Base-by-base conservation (phyloP, 2,888 invertebrate genomes). In the Prosopocoilus inquinatus region DNA sequence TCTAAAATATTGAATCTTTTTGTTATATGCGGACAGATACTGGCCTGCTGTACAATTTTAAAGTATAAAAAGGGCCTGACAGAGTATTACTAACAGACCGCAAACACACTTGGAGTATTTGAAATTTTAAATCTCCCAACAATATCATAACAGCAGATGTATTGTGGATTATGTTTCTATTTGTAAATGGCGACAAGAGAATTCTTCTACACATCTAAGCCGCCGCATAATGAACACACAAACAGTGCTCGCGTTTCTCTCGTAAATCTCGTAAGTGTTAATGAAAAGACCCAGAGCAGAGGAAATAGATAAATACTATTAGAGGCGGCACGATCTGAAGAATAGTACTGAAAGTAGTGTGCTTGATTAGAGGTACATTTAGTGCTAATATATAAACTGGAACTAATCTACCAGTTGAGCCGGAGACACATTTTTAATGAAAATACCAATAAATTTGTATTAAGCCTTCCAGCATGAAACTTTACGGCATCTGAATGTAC, bases 261-360 rank as follows among this genome's bases (percentile, higher is more conserved):
- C 44, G 55, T 55, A 55, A 55, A 55, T 55, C 55, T 51, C 41
- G 33, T 47, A 50, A 55, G 55, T 55, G 55, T 55, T 55, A 55
- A 55, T 55, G 55, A 55, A 55, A 46, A 55, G 47, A 39, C 35
- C 35, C 47, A 50, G 39, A 50, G 51, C 34, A 34, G 55, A 55
- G 47, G 47, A 51, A 51, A 55, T 50, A 55, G 47, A 41, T 51
- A 51, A 38, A 50, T 38, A 47, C 55, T 50, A 41, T 51, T 55
- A 55, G 41, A 39, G 39, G 55, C 55, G 55, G 55, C 55, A 51
- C 39, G 55, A 55, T 55, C 55, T 51, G 33, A 55, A 36, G 54
- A 39, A 16, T 15, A 13, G 12, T 16, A 15, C 15, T 15, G 16
- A 41, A 41, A 41, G 12, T 15, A 11, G 41, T 11, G 12, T 41